Percentiles rank a stretch among this genome's conserved stretches.
Conservation (phyloP, 92 coral and sea anemone species). For the Diadumene lineata region DNA sequence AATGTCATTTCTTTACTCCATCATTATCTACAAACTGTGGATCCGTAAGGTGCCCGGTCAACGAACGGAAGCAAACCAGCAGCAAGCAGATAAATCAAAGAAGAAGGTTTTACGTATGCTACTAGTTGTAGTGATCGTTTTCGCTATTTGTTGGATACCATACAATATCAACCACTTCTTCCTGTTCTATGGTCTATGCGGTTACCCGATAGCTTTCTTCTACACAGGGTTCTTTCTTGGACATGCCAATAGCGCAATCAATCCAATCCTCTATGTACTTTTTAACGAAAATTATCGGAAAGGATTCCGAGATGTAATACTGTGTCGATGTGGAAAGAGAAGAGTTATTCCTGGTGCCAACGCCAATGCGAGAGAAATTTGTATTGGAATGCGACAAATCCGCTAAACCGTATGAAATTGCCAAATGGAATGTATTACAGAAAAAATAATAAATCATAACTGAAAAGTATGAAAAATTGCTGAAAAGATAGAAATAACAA, state of each 20-base stretch:
- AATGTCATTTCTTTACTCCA: slow-evolving; percentile 59
- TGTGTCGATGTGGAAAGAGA: slow-evolving; percentile 48
- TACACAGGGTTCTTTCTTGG: slow-evolving; percentile 67
- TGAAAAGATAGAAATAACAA: no score
- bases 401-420: no score
- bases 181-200: slow-evolving; percentile 44
- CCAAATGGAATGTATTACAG: no score
- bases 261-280: slow-evolving; percentile 72
- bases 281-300: slow-evolving; percentile 74
- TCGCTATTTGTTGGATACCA: slow-evolving; percentile 85
- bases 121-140: slow-evolving; percentile 67
- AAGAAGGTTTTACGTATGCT: slow-evolving; percentile 81
- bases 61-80: slow-evolving; percentile 63
- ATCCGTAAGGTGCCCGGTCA: slow-evolving; percentile 84
- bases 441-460: no score
- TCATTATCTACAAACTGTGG: slow-evolving; percentile 73
- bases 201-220: slow-evolving; percentile 32
- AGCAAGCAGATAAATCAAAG: slow-evolving; percentile 64
- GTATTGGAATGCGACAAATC: no score
- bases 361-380: slow-evolving; percentile 46
- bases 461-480: no score
- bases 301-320: slow-evolving; percentile 61
- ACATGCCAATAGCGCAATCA: slow-evolving; percentile 78
- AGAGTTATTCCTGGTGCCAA: slow-evolving; percentile 35
- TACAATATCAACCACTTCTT: slow-evolving; percentile 62